Conservation (phyloP, 2,888 invertebrate species). For the Neria commutata region DNA sequence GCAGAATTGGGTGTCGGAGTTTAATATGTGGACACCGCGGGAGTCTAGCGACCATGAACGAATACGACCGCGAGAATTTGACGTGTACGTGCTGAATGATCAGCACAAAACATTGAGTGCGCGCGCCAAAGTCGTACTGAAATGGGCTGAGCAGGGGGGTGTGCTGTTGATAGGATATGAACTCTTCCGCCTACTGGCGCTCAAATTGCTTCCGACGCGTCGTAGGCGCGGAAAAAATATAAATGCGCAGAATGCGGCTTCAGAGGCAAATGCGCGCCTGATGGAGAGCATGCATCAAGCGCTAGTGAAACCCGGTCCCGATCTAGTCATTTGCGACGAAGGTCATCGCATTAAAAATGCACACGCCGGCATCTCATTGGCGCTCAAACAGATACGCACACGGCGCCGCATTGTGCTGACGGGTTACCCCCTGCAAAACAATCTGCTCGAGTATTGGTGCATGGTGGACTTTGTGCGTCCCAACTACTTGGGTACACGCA, state of each 20-base stretch:
- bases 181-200: constrained; percentile 86
- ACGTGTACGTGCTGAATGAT: constrained; percentile 90
- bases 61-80: constrained; percentile 81
- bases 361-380: constrained; percentile 94
- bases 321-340: constrained; percentile 94
- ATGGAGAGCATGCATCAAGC: constrained; percentile 85
- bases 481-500: constrained; percentile 94
- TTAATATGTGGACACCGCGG: constrained; percentile 94
- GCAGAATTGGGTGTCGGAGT: constrained; percentile 97
- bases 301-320: constrained; percentile 89
- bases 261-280: constrained; percentile 72
- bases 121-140: constrained; percentile 82
- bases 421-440: constrained; percentile 98
- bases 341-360: constrained; percentile 98
- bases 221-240: constrained; percentile 62
- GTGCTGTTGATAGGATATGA: constrained; percentile 97
- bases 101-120: constrained; percentile 89
- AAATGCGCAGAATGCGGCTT: constrained; percentile 55
- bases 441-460: constrained; percentile 95
- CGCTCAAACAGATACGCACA: constrained; percentile 92
- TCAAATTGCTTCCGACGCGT: constrained; percentile 68
- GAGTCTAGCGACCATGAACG: constrained; percentile 70
- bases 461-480: constrained; percentile 99
- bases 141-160: constrained; percentile 89
- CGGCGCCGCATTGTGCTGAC: constrained; percentile 94